Conservation (phyloP, 2,888 invertebrate species). For the Dyspetes luteomarginatus region DNA sequence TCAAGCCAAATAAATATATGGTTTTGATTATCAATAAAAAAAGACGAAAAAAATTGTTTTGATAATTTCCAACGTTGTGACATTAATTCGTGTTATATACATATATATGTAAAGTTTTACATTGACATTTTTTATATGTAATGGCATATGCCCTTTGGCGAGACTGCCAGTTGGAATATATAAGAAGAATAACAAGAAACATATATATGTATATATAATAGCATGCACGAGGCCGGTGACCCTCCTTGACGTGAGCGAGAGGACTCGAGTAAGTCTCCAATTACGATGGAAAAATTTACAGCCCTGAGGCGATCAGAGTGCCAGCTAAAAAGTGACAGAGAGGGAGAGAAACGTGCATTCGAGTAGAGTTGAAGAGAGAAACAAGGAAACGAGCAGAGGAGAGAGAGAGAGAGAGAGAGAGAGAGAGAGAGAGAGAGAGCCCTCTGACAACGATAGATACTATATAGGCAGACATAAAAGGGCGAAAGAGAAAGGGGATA, state of each 20-base stretch:
- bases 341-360: slow-evolving; percentile 19
- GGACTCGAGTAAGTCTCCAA: slow-evolving; percentile 70
- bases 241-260: slow-evolving; percentile 61
- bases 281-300: slow-evolving; percentile 70
- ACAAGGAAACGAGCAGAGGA: slow-evolving; percentile 33
- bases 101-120: not conserved
- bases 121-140: too few species aligned
- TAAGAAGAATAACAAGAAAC: too few species aligned
- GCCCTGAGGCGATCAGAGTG: slow-evolving; percentile 62
- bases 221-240: slow-evolving; percentile 64
- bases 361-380: too few species aligned
- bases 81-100: not conserved
- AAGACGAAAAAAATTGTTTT: too few species aligned
- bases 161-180: too few species aligned
- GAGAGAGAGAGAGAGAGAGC: slow-evolving; percentile 21
- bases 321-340: slow-evolving; percentile 24
- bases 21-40: too few species aligned
- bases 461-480: not conserved
- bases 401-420: slow-evolving; percentile 22
- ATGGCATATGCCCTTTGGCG: too few species aligned
- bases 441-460: slow-evolving; percentile 19
- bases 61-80: not conserved
- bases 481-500: not conserved
- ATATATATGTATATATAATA: slow-evolving; percentile 10
- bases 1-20: too few species aligned